Conservation (phyloP, 2,888 invertebrate genomes). For the Cepaea hortensis region DNA sequence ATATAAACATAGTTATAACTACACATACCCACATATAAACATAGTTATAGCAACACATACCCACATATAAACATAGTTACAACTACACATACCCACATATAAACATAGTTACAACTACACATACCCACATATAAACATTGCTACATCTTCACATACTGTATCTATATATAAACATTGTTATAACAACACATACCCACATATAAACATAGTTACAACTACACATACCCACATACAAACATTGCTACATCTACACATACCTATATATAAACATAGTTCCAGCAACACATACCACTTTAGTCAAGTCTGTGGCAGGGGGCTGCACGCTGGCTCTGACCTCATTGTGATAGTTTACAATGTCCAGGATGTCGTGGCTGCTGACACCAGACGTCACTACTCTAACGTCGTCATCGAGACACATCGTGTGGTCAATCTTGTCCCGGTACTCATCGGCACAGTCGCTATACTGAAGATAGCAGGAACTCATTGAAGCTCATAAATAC, state of each 20-base stretch:
- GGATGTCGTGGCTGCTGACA: constrained; percentile 55
- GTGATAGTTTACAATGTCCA: constrained; percentile 59
- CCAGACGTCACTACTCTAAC: constrained; percentile 56
- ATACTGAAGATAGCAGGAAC: not conserved
- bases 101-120: too few relatives aligned
- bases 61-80: too few relatives aligned
- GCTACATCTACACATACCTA: not conserved
- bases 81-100: too few relatives aligned
- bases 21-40: too few relatives aligned
- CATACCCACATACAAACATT: not conserved
- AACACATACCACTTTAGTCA: constrained; percentile 55
- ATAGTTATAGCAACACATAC: too few relatives aligned
- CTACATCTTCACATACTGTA: too few relatives aligned
- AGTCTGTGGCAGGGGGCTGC: constrained; percentile 63
- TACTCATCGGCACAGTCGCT: constrained; percentile 52
- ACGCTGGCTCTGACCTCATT: constrained; percentile 60
- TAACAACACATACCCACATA: too few relatives aligned
- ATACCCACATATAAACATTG: too few relatives aligned
- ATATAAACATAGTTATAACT: too few relatives aligned
- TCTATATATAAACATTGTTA: too few relatives aligned
- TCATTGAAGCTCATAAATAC: not conserved
- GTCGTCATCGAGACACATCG: constrained; percentile 64
- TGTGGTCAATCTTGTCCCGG: constrained; percentile 57
- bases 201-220: too few relatives aligned
- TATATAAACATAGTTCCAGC: not conserved